Evolutionary conservation across 1,140 invertebrate species (phyloP), one percentile per base, ranked within the genome.

Genomic region (Neelides sp.): DNA sequence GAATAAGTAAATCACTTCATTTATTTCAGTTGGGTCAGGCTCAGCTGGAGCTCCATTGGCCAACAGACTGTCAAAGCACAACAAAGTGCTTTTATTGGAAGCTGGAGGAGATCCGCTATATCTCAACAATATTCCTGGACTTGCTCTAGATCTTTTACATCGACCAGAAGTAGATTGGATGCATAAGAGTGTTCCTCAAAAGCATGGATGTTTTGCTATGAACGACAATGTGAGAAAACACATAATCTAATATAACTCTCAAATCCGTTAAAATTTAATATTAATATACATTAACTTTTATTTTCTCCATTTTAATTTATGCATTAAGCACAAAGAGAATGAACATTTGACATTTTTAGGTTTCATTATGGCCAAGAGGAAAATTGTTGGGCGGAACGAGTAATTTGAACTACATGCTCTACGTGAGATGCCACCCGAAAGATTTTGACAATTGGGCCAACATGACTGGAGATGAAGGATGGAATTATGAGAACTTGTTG

Each of bases 361-460:
- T 60, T 34, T 65, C 58, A 28, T 57, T 57, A 41, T 69, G 66
- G 64, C 65, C 71, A 8, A 68, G 71, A 44, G 70, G 68, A 5
- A 69, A 67, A 51, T 68, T 69, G 28, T 48, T 71, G 59, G 78
- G 78, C 19, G 78, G 78, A 7, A 70, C 70, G 19, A 75, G 73
- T 4, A 69, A 74, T 2, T 65, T 81, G 12, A 82, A 82, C 61
- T 75, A 71, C 28, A 78, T 82, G 76, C 66, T 77, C 1, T 80
- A 81, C 59, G 70, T 76, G 1, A 65, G 79, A 51, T 79, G 79
- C 1, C 73, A 79, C 66, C 68, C 68, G 10, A 59, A 62, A 45
- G 79, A 82, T 63, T 82, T 77, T 61, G 50, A n/a, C n/a, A n/a
- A n/a, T n/a, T n/a, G n/a, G n/a, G n/a, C n/a, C n/a, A n/a, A n/a